Base-by-base conservation (phyloP, 2,113 vertebrate species). In the Bubo scandiacus region DNA sequence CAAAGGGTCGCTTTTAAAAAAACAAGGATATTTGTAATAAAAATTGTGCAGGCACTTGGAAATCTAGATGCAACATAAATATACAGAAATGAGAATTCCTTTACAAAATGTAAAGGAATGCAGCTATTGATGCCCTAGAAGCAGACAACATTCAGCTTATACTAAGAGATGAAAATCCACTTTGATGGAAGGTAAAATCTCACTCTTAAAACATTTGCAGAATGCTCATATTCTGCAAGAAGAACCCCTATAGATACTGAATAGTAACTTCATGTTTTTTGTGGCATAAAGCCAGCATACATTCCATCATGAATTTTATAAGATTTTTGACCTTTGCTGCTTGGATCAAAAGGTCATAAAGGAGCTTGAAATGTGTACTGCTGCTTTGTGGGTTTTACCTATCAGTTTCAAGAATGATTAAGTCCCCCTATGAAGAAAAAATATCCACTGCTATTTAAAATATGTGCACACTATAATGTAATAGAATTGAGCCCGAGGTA, bases 401-500 rank as follows among this genome's bases (percentile, higher is more conserved):
- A 81, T 47, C 11, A 42, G 63, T 78, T 96, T 90, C 79, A 85
- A 73, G 65, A 90, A 79, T 42, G 32, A 94, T 74, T 88, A 95
- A 95, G 21, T 58, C 70, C 55, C 11, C 20, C 27, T 71, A 82
- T 57, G 27, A 92, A 86, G 43, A 52, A 88, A 95, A 95, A 83
- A 72, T 8, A 77, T 52, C 38, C 45, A 68, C 42, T 47, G 55
- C 45, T 81, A 11, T 87, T 90, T 96, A 95, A 97, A 92, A 91
- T 95, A 45, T 22, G 55, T 61, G 75, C 61, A 88, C 43, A 78
- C 4, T 32, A 29, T 22, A 80, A 27, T 51, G 58, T 80, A 96
- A 97, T 52, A 85, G 79, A 97, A 81, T n/a, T 86, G 90, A 91
- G 77, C 61, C 86, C 93, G 86, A 82, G 45, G 65, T 92, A 78